Evolutionary conservation across 2,797 vertebrate genomes (phyloP).

Genomic region (Bucorvus abyssinicus): DNA sequence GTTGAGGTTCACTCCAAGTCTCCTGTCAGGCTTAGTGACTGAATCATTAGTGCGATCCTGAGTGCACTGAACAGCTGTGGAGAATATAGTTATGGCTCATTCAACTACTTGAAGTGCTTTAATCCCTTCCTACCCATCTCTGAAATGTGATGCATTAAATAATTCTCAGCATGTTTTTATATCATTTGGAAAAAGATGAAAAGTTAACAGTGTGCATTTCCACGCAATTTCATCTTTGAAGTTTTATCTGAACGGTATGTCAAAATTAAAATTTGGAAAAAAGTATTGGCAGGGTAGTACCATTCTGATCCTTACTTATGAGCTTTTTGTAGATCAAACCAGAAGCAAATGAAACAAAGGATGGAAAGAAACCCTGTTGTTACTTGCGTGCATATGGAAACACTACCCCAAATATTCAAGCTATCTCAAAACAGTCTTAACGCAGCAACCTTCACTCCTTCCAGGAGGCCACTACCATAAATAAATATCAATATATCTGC

Average conservation of each 20-base stretch:
- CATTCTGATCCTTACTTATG: not conserved
- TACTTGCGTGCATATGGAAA: not conserved
- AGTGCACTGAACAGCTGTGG: slow-evolving; percentile 23
- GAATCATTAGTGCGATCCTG: slow-evolving; percentile 22
- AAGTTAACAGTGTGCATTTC: not conserved
- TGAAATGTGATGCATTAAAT: slow-evolving; percentile 30
- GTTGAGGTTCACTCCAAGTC: not conserved
- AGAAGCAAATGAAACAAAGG: not conserved
- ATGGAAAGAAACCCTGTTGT: not conserved
- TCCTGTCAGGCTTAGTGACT: not conserved
- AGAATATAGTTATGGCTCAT: slow-evolving; percentile 36
- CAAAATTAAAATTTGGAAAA: not conserved
- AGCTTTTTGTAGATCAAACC: slow-evolving; percentile 12
- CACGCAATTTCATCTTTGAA: not conserved
- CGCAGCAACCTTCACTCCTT: not conserved
- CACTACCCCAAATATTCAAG: not conserved
- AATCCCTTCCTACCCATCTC: slow-evolving; percentile 15
- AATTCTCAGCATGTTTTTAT: slow-evolving; percentile 9
- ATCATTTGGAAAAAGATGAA: slow-evolving; percentile 18
- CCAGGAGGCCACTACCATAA: not conserved
- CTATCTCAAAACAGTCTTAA: not conserved
- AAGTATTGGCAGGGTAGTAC: not conserved
- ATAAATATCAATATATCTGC: not conserved
- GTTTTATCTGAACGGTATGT: not conserved
- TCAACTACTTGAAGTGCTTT: slow-evolving; percentile 32